phyloP scores from a whole-genome alignment of 2,113 vertebrate species.

The Platysternon megacephalum region DNA sequence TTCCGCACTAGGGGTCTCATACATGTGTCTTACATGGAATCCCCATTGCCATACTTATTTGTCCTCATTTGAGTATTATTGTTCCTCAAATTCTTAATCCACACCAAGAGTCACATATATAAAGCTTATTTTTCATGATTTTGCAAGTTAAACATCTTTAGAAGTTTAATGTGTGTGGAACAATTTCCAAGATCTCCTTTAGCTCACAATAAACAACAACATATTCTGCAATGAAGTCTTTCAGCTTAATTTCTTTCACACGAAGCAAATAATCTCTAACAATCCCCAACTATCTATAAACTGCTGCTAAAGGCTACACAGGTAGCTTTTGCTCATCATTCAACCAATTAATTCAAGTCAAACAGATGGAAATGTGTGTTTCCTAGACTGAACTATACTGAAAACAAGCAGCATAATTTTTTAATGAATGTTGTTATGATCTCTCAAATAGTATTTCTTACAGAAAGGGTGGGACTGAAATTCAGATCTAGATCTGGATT shows the following conservation, averaged over 20 bases:
- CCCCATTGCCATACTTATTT: neutral
- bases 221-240: neutral
- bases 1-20: neutral
- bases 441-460: slow-evolving; percentile 41
- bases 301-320: slow-evolving; percentile 11
- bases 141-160: neutral
- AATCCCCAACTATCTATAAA: slow-evolving; percentile 53
- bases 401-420: slow-evolving; percentile 66
- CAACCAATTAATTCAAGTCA: slow-evolving; percentile 57
- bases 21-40: neutral
- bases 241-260: slow-evolving; percentile 22
- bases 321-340: slow-evolving; percentile 64
- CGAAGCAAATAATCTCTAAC: slow-evolving; percentile 49
- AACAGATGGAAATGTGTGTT: slow-evolving; percentile 77
- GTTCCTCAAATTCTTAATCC: neutral
- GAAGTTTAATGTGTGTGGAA: slow-evolving; percentile 8
- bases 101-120: neutral
- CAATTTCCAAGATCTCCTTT: slow-evolving; percentile 8
- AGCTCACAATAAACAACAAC: slow-evolving; percentile 34
- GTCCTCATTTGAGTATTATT: neutral
- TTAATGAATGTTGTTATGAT: slow-evolving; percentile 58
- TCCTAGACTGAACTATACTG: slow-evolving; percentile 65
- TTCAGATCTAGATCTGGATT: slow-evolving; percentile 9
- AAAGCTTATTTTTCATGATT: neutral
- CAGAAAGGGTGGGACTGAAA: slow-evolving; percentile 20